A percentile compares a stretch with the other conserved stretches of the same genome.
Conservation (phyloP, 1,140 invertebrate genomes). For the Leptestheria dahalacensis region DNA sequence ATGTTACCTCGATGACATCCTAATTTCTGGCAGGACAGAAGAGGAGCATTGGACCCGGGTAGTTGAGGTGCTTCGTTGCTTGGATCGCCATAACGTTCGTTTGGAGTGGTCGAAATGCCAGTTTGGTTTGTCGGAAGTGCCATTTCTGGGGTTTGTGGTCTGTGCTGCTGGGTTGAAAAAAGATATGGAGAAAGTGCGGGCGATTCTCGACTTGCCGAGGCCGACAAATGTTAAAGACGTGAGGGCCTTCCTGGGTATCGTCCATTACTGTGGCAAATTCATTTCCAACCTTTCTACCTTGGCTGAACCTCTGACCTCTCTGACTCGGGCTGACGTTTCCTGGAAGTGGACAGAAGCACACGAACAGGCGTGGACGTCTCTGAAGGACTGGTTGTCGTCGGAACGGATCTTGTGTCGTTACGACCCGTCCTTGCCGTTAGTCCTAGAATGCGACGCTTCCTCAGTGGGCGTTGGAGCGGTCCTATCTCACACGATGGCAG, state of each 20-base stretch:
- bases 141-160: conserved; percentile 27
- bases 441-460: conserved; percentile 30
- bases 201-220: conserved; percentile 24
- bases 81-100: conserved; percentile 20
- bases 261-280: conserved; percentile 31
- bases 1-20: conserved; percentile 20
- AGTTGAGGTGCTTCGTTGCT: conserved; percentile 19
- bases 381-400: background rate
- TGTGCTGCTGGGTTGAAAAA: conserved; percentile 23
- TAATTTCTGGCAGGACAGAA: conserved; percentile 19
- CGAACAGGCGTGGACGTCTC: background rate
- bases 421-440: conserved; percentile 27
- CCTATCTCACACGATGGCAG: conserved; percentile 25
- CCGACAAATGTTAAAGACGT: conserved; percentile 26
- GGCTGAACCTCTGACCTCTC: conserved; percentile 25
- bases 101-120: conserved; percentile 27
- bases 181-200: conserved; percentile 25
- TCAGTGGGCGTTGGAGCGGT: conserved; percentile 31
- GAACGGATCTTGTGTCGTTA: background rate
- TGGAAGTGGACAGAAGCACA: background rate
- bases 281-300: conserved; percentile 27
- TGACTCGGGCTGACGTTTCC: conserved; percentile 18
- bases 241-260: conserved; percentile 25
- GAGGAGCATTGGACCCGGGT: conserved; percentile 20
- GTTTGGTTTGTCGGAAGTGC: conserved; percentile 22